Evolutionary conservation across 2,113 vertebrate genomes (phyloP).

Genomic region (Zeus faber): DNA sequence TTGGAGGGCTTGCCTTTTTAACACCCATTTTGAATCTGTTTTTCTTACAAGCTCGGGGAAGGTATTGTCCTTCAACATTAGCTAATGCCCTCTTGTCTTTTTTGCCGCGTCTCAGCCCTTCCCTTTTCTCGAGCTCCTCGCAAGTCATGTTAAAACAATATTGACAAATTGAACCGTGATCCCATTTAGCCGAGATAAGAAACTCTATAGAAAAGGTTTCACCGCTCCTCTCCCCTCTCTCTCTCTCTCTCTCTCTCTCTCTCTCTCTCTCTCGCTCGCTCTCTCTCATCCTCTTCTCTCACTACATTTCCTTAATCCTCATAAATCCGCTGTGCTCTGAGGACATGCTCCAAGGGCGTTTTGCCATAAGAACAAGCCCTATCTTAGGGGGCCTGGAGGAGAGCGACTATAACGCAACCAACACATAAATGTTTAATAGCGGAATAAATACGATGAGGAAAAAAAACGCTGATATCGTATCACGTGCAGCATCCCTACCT

Average conservation of each 20-base stretch:
- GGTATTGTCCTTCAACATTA: not conserved
- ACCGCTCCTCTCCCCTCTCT: not conserved
- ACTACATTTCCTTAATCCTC: constrained; percentile 42
- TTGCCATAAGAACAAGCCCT: constrained; percentile 30
- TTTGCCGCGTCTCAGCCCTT: not conserved
- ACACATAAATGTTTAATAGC: constrained; percentile 48
- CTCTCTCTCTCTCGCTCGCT: not conserved
- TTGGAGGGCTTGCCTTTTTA: no score
- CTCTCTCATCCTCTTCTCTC: no score
- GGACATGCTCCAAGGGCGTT: constrained; percentile 35
- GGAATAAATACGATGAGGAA: constrained; percentile 32
- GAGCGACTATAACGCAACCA: constrained; percentile 15
- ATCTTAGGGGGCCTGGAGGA: not conserved
- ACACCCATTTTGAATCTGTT: no score
- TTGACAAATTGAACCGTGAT: constrained; percentile 15
- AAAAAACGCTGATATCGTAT: constrained; percentile 26
- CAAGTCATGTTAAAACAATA: constrained; percentile 4
- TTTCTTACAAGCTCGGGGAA: no score
- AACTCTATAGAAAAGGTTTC: not conserved
- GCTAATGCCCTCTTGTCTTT: not conserved
- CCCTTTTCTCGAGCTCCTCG: not conserved
- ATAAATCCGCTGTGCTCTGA: constrained; percentile 40
- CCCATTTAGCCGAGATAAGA: constrained; percentile 5
- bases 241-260: not conserved
- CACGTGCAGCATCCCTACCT: constrained; percentile 2